Base-by-base conservation (phyloP, 2,113 vertebrate genomes). In the Phrynosoma platyrhinos region DNA sequence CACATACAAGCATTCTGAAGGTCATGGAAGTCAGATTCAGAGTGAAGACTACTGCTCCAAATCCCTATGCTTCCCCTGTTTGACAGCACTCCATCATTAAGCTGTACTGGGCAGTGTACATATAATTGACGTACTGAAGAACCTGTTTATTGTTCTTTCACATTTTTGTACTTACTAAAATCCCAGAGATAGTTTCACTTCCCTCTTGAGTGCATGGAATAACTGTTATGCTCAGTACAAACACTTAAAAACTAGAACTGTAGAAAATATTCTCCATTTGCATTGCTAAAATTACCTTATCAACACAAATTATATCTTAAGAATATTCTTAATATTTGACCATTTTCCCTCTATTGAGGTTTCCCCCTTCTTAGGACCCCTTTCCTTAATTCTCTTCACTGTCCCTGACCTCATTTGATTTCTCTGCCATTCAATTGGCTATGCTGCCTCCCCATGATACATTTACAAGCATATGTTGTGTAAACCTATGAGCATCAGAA, bases 131-230 rank as follows among this genome's bases (percentile, higher is more conserved):
- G 6, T 80, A 23, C 79, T 21, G 55, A 36, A 32, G 55, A 9
- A 80, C 58, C 21, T 82, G 9, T 40, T 82, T 82, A 66, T 82
- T 82, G 79, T 82, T 58, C 52, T 18, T 79, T n/a, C 53, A 58
- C 78, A 32, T 58, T n/a, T 58, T 32, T 66, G 58, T 66, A 55
- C 55, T 82, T 40, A 23, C n/a, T 64, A 53, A 64, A 81, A 81
- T 82, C 58, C 23, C 40, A 58, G 55, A 81, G 32, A 36, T n/a
- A 36, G 9, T 55, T 23, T 23, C 55, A 36, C 12, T 82, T 7
- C 32, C 3, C 9, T 36, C 32, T 42, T 27, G 58, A 82, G 32
- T 40, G 21, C 79, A 64, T 36, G 32, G n/a, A 81, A 36, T 30
- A 62, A 32, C 21, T 32, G 79, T 4, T 64, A 80, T 62, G n/a